A percentile compares a stretch with the other conserved stretches of the same genome.
phyloP scores from a whole-genome alignment of 2,888 invertebrate genomes.

The Notodromas monacha region DNA sequence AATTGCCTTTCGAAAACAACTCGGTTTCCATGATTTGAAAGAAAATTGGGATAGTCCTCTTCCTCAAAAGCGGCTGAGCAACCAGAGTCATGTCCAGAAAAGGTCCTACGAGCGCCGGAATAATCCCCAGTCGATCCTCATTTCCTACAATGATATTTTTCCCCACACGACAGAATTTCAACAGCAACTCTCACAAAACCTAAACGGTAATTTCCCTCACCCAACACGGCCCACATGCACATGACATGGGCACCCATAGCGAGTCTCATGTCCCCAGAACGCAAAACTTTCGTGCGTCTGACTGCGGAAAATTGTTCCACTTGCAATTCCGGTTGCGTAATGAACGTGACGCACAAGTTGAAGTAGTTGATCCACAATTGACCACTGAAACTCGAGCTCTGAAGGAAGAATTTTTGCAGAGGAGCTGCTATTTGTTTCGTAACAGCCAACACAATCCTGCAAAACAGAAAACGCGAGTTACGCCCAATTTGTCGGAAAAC shows the following conservation, averaged over 20 bases:
- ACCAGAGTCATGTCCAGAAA: slow-evolving; percentile 72
- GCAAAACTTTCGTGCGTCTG: slow-evolving; percentile 32
- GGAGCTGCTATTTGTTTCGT: neutral
- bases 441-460: too few relatives aligned
- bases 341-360: slow-evolving; percentile 39
- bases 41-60: slow-evolving; percentile 62
- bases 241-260: slow-evolving; percentile 67
- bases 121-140: slow-evolving; percentile 51
- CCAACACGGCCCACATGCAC: slow-evolving; percentile 62
- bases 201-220: too few relatives aligned
- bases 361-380: slow-evolving; percentile 42
- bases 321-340: slow-evolving; percentile 45
- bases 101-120: slow-evolving; percentile 71
- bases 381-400: neutral
- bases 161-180: too few relatives aligned
- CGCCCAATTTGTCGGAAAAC: too few relatives aligned
- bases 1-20: slow-evolving; percentile 43
- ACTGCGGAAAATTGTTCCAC: slow-evolving; percentile 46
- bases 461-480: too few relatives aligned
- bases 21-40: slow-evolving; percentile 88
- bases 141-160: slow-evolving; percentile 18
- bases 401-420: too few relatives aligned
- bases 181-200: too few relatives aligned
- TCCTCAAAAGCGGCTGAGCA: slow-evolving; percentile 45
- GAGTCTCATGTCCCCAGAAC: slow-evolving; percentile 60